Conservation (phyloP, 2,113 vertebrate genomes). For the Pollimyrus isidori region DNA sequence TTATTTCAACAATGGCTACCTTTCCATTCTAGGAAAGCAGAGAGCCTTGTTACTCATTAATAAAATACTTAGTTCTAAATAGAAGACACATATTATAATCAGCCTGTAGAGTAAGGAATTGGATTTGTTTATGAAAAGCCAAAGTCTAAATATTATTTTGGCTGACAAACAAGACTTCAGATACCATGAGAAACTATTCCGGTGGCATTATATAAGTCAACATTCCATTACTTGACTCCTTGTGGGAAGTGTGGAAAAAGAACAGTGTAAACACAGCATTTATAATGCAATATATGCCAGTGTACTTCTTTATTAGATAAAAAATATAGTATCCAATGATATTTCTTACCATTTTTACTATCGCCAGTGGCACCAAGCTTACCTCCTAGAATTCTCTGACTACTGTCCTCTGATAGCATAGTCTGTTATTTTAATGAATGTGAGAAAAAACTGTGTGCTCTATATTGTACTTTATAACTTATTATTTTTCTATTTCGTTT, state of each 20-base stretch:
- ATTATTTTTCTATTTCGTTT: not conserved
- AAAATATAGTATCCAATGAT: not conserved
- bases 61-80: not conserved
- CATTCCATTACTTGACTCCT: not conserved
- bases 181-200: not conserved
- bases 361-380: too few species aligned
- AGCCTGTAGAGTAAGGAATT: not conserved
- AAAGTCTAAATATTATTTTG: slow-evolving; percentile 13
- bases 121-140: slow-evolving; percentile 4
- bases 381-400: not conserved
- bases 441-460: not conserved
- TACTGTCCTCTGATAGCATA: not conserved
- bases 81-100: not conserved
- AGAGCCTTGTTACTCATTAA: not conserved
- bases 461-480: not conserved
- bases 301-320: not conserved
- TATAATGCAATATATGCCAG: not conserved
- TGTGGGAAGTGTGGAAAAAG: not conserved
- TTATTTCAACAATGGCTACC: not conserved
- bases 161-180: not conserved
- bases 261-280: not conserved
- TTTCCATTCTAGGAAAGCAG: slow-evolving; percentile 10
- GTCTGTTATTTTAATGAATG: not conserved
- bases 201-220: not conserved
- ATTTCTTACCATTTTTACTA: not conserved